Evolutionary conservation across 2,888 invertebrate genomes (phyloP).

Genomic region (Erpobdella octoculata): DNA sequence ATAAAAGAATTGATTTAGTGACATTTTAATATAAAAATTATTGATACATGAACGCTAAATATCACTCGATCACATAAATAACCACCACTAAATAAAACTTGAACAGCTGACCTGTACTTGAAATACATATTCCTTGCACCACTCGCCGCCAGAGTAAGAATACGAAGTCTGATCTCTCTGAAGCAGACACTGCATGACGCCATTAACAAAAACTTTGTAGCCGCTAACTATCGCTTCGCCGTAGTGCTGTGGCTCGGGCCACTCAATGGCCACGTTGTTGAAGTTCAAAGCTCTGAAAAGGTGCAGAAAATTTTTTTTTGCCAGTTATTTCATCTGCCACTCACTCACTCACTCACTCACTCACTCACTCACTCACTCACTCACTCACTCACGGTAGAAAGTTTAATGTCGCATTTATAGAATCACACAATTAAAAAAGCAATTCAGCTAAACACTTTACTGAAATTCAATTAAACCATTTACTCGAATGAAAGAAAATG

Average conservation of each 20-base stretch:
- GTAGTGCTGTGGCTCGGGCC: slow-evolving; percentile 50
- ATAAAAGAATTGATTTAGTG: too few relatives aligned
- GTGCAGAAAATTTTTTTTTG: slow-evolving; percentile 15
- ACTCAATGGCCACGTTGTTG: slow-evolving; percentile 51
- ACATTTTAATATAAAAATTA: too few relatives aligned
- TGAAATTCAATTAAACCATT: too few relatives aligned
- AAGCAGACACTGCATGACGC: slow-evolving; percentile 47
- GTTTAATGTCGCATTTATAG: slow-evolving; percentile 25
- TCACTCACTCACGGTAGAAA: slow-evolving; percentile 31
- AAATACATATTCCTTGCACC: slow-evolving; percentile 52
- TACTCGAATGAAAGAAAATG: too few relatives aligned
- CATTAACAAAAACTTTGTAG: slow-evolving; percentile 52
- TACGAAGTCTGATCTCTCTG: slow-evolving; percentile 39
- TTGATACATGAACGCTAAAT: too few relatives aligned
- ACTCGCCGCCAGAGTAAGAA: slow-evolving; percentile 49
- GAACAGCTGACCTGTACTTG: slow-evolving; percentile 47
- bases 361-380: slow-evolving; percentile 33
- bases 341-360: slow-evolving; percentile 32
- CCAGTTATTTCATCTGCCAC: slow-evolving; percentile 31
- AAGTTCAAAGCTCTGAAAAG: slow-evolving; percentile 48
- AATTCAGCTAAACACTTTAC: too few relatives aligned
- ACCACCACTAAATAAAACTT: too few relatives aligned
- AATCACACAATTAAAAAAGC: too few relatives aligned
- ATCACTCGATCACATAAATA: too few relatives aligned
- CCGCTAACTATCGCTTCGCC: slow-evolving; percentile 50